phyloP scores from a whole-genome alignment of 2,113 vertebrate species.

The rat (Rattus norvegicus) region GRCr8 NC_086034.1:13505001-13505500 shows the following conservation, averaged over 20 bases:
- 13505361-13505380: not conserved
- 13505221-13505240: not conserved
- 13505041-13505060: too few relatives aligned
- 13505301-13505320: not conserved
- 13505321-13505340: not conserved
- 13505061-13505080: not conserved
- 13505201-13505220: not conserved
- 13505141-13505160: not conserved
- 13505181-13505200: not conserved
- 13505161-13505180: not conserved
- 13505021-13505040: not conserved
- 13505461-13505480: not conserved
- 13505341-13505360: not conserved
- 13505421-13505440: not conserved
- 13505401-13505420: not conserved
- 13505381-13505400: not conserved
- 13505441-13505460: not conserved
- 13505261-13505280: accelerated
- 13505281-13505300: not conserved
- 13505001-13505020: too few relatives aligned
- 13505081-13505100: not conserved
- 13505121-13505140: not conserved
- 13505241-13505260: not conserved
- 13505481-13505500: not conserved
- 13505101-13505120: not conserved